These are phyloP conservation scores for Amphipyra berbera DNA, from an alignment of 2,888 invertebrate genomes.

Conservation along the genomic window DNA sequence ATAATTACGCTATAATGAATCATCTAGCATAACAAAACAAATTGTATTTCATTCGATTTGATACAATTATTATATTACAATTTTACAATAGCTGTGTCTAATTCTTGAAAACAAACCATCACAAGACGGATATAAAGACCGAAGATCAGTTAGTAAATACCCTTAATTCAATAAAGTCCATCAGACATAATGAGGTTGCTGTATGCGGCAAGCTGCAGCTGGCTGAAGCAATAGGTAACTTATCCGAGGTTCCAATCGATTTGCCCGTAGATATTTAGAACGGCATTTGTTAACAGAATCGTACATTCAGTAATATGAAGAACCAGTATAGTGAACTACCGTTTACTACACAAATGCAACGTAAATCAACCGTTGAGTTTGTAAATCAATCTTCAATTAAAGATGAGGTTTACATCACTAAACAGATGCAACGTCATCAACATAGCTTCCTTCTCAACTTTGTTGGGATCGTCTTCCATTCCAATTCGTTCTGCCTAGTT, in stretches of 20 bases:
- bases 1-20: slow-evolving; percentile 58
- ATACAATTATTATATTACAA: slow-evolving; percentile 47
- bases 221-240: slow-evolving; percentile 67
- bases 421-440: neutral
- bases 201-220: slow-evolving; percentile 68
- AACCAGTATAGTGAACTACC: slow-evolving; percentile 24
- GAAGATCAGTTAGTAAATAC: slow-evolving; percentile 24
- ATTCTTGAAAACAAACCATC: slow-evolving; percentile 18
- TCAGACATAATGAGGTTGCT: slow-evolving; percentile 60
- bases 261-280: slow-evolving; percentile 65
- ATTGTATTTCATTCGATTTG: slow-evolving; percentile 40
- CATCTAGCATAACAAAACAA: slow-evolving; percentile 55
- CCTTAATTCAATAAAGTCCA: slow-evolving; percentile 39
- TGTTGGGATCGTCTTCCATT: neutral
- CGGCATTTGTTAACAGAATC: slow-evolving; percentile 53
- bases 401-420: too few species aligned
- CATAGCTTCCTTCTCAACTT: neutral
- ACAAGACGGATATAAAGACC: slow-evolving; percentile 11
- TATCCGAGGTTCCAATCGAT: slow-evolving; percentile 70
- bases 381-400: too few species aligned
- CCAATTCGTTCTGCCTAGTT: too few species aligned
- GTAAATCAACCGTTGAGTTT: slow-evolving; percentile 2
- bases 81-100: slow-evolving; percentile 10
- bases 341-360: slow-evolving; percentile 7
- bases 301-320: slow-evolving; percentile 33